Conservation (phyloP, 1,140 invertebrate genomes). For the Pygmarrhopalites habei region DNA sequence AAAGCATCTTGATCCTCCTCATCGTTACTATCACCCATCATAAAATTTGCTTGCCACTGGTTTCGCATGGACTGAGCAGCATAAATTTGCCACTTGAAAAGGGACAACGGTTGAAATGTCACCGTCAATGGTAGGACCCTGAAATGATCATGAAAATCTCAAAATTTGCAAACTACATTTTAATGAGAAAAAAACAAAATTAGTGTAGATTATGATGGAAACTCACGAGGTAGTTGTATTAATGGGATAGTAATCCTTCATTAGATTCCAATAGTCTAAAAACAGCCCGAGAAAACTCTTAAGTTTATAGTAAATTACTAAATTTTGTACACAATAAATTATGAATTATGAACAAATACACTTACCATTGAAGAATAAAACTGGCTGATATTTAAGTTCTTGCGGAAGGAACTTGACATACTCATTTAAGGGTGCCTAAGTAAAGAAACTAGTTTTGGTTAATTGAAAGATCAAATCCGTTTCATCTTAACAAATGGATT, state of each 20-base stretch:
- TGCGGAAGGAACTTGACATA: slow-evolving; percentile 81
- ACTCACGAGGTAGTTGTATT: slow-evolving; percentile 70
- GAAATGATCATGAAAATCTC: slow-evolving; percentile 27
- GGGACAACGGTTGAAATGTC: slow-evolving; percentile 86
- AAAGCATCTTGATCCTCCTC: slow-evolving; percentile 94
- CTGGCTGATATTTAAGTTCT: slow-evolving; percentile 80
- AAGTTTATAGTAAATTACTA: too few species aligned
- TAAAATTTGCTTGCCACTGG: slow-evolving; percentile 57
- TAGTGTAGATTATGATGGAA: too few species aligned
- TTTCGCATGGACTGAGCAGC: slow-evolving; percentile 79
- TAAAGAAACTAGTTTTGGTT: too few species aligned
- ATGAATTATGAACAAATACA: too few species aligned
- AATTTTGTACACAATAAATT: too few species aligned
- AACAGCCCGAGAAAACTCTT: too few species aligned
- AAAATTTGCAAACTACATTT: too few species aligned
- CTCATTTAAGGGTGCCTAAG: slow-evolving; percentile 87
- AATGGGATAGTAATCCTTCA: slow-evolving; percentile 88
- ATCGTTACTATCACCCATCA: slow-evolving; percentile 59
- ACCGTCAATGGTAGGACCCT: slow-evolving; percentile 57
- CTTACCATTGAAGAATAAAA: slow-evolving; percentile 93
- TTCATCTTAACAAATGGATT: too few species aligned
- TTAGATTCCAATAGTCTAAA: slow-evolving; percentile 99
- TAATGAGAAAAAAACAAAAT: too few species aligned
- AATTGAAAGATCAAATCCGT: too few species aligned
- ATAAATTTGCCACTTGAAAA: slow-evolving; percentile 98